Evolutionary conservation across 1,140 invertebrate genomes (phyloP), one percentile per base, ranked within the genome.

Genomic region (Propsilocerus akamusi): DNA sequence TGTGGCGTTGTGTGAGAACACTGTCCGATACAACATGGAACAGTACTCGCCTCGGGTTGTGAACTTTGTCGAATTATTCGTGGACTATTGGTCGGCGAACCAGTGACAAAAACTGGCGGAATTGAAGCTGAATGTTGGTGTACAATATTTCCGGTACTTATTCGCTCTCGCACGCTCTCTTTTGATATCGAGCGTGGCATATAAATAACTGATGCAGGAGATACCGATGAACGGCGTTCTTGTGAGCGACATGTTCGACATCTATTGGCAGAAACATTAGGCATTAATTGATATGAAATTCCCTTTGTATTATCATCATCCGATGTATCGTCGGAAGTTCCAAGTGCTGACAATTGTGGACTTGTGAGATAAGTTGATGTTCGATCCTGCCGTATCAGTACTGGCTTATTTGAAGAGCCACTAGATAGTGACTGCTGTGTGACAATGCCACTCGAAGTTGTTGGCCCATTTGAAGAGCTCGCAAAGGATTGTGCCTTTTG

Each of bases 51-150:
- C 67, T 91, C 87, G 37, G 87, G 87, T 61, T 93, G 88, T 11
- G 86, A 91, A 64, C 87, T 90, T 69, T 93, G 87, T 12, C 88
- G 73, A 59, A 91, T 87, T 58, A 90, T 89, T 56, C 83, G 72
- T 12, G 77, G 74, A 55, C 72, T 63, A 48, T 63, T 62, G 60
- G 69, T 73, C 37, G 79, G 76, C 49, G 82, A 75, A 17, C 79
- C 74, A 12, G 78, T 82, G 34, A 85, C 71, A 28, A 84, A 67
- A 46, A 85, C 73, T 11, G 81, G 75, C 22, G 80, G 80, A 51
- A 79, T 41, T 20, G 34, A 22, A 3, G 72, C 56, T 72, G 71
- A 46, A 67, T 64, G 58, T 73, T 59, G 48, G 77, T 76, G 61
- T 76, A 80, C 3, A 74, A 75, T 61, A 74, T 76, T 57, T 75